Conservation (phyloP, 2,113 vertebrate species). For the Anas platyrhynchos region DNA sequence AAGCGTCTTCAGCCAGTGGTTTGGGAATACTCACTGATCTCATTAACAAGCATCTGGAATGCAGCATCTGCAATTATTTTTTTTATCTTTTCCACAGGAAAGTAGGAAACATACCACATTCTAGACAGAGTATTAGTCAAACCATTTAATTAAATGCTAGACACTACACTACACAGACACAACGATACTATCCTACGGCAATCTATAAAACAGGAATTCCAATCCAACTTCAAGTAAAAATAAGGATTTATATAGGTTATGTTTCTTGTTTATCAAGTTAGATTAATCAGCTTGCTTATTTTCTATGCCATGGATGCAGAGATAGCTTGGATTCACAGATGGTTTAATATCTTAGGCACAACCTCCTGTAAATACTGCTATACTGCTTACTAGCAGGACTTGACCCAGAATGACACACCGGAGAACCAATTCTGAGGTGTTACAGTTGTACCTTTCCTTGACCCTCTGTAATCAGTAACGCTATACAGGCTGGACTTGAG, state of each 20-base stretch:
- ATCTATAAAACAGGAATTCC: background rate
- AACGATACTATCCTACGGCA: background rate
- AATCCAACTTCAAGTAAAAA: background rate
- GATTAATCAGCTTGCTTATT: background rate
- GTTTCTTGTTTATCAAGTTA: background rate
- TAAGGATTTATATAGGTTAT: background rate
- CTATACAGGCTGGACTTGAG: background rate
- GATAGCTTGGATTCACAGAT: background rate
- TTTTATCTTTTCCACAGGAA: background rate
- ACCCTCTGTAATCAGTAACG: background rate
- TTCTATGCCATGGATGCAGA: background rate
- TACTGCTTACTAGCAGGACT: background rate
- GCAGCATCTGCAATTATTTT: background rate
- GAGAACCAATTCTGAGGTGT: background rate
- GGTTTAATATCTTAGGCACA: background rate
- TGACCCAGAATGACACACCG: background rate
- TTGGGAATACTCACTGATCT: background rate
- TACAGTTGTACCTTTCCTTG: too few species aligned
- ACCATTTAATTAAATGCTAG: background rate
- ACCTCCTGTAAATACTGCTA: background rate
- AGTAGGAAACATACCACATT: background rate
- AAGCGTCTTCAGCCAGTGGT: background rate
- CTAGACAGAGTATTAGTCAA: background rate
- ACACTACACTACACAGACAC: background rate
- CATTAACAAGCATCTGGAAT: slow-evolving; percentile 13